Evolutionary conservation across 2,888 invertebrate species (phyloP), one percentile per base, ranked within the genome.

Genomic region (Papilio elwesi): DNA sequence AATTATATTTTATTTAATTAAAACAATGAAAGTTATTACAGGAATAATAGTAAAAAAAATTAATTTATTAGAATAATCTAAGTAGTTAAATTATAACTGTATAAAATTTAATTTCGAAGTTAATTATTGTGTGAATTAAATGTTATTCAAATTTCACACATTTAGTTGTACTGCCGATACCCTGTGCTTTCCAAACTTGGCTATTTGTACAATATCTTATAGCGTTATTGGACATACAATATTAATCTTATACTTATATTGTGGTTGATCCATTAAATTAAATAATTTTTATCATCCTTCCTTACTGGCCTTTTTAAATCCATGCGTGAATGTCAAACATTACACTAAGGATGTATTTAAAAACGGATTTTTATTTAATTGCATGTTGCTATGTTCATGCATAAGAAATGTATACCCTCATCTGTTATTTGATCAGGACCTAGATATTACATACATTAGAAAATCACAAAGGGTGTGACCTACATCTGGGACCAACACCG

Each of bases 141-240:
- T n/a, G 13, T 38, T n/a, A n/a, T n/a, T n/a, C n/a, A n/a, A 1
- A 57, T 57, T 57, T 57, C 1, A 7, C 36, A 57, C 8, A 36
- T 66, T 62, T 52, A 43, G 0, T 68, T 63, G 47, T 67, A 26
- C 62, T 71, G 11, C 13, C 10, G 0, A 52, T 76, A 79, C 79
- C 79, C 79, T 79, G 79, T 76, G 63, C 47, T 16, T 48, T 73
- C 79, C 79, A 75, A 73, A 63, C 68, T 68, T 71, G 36, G 26
- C 16, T 74, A 77, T 76, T 76, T 78, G 70, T 77, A 78, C 77
- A 77, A 38, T 38, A 51, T 53, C n/a, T 65, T 55, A 68, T 3
- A 53, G 6, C 16, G 16, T 16, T 15, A n/a, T 3, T 15, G 51
- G 0, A 15, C 15, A 52, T 15, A 52, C 6, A 52, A 15, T 52